phyloP scores from a whole-genome alignment of 2,113 vertebrate genomes.

The Pelvicachromis taeniatus region DNA sequence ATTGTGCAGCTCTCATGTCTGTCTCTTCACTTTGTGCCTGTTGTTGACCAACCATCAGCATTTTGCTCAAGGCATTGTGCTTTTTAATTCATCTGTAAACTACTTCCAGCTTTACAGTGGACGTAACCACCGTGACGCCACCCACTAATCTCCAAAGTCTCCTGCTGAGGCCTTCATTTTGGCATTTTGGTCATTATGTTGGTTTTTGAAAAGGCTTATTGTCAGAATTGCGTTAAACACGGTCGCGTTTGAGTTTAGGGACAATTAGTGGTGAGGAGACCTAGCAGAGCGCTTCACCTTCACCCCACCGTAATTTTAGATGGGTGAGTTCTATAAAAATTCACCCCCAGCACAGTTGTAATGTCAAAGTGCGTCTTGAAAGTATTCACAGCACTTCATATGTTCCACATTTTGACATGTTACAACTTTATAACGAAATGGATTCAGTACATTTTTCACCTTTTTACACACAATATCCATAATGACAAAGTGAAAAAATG shows the following conservation, averaged over 20 bases:
- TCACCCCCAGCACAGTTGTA: neutral
- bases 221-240: neutral
- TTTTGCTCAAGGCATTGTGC: neutral
- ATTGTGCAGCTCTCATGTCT: neutral
- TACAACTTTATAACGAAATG: neutral
- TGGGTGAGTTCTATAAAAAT: neutral
- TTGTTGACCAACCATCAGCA: neutral
- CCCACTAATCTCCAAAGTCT: neutral
- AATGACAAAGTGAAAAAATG: too few species aligned
- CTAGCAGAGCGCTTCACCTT: neutral
- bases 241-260: neutral
- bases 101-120: neutral
- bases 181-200: neutral
- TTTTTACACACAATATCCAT: too few species aligned
- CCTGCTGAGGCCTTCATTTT: neutral
- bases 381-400: neutral
- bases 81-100: neutral
- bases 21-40: neutral
- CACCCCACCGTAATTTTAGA: neutral
- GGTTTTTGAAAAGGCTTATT: neutral
- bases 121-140: rapidly evolving
- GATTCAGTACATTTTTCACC: rapidly evolving
- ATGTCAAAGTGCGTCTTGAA: neutral
- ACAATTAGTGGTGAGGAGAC: neutral
- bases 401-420: neutral